Evolutionary conservation across 2,888 invertebrate species (phyloP).

Genomic region (Archaeoteleia sp.): DNA sequence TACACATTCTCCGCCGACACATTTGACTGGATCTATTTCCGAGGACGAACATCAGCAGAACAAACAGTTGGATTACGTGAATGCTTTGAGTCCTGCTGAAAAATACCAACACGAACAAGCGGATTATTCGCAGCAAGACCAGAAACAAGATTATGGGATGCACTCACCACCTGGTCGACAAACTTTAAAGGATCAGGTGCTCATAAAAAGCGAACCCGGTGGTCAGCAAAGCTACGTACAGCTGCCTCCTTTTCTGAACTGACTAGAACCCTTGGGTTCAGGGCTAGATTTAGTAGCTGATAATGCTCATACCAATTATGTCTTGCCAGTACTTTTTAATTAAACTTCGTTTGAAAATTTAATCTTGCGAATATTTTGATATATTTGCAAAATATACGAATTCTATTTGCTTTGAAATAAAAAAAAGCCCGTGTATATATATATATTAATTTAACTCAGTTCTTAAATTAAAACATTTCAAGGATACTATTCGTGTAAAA

Average conservation of each 20-base stretch:
- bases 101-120: constrained; percentile 80
- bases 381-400: no score
- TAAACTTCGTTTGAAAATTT: constrained; percentile 1
- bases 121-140: constrained; percentile 77
- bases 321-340: constrained; percentile 22
- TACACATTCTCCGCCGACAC: constrained; percentile 70
- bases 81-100: constrained; percentile 72
- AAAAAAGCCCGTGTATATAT: no score
- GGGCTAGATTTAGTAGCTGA: constrained; percentile 55
- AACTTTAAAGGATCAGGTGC: constrained; percentile 74
- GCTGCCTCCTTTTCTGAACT: constrained; percentile 87
- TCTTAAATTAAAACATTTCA: no score
- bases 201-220: constrained; percentile 79
- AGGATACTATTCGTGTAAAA: no score
- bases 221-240: constrained; percentile 81
- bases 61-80: constrained; percentile 68
- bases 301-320: constrained; percentile 25
- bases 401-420: no score
- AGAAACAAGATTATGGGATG: constrained; percentile 70
- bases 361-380: not conserved
- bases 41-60: constrained; percentile 71
- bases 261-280: constrained; percentile 71
- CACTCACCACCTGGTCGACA: constrained; percentile 71
- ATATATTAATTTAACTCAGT: no score
- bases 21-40: constrained; percentile 65